Evolutionary conservation across 2,888 invertebrate genomes (phyloP), one percentile per base, ranked within the genome.

Genomic region (Villa cingulata): DNA sequence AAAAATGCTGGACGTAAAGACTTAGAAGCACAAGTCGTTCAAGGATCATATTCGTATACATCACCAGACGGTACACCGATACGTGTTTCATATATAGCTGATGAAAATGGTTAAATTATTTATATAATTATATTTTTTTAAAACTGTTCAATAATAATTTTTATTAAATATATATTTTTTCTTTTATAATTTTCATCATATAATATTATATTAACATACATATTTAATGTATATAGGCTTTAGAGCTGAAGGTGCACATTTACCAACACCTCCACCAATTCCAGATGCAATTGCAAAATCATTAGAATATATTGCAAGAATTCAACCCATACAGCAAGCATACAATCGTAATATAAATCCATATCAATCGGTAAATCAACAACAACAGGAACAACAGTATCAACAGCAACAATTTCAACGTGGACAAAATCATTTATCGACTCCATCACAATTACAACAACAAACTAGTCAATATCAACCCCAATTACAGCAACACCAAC

Each of bases 41-140:
- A 83, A 62, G 86, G 86, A 39, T 80, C 81, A 37, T 84, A 78
- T 61, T 77, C 84, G 0, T 86, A 86, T 60, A 76, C 82, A 6
- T 76, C 84, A 2, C 84, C 85, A 0, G 85, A 86, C 56, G 78
- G 78, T 17, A 79, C 77, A 15, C 82, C 81, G 2, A 80, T 84
- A 51, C 75, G 77, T 53, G 74, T 84, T 12, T 77, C 72, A 36
- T 85, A 84, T 57, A 73, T 83, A 17, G 84, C 84, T 18, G 85
- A 86, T 63, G 85, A 85, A 68, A 81, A 81, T 61, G 86, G 85
- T 73, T 65, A 58, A 34, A 34, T 34, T 34, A 7, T 34, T 4
- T 7, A 34, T 4, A 15, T 34, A 34, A 15, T 34, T 34, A 9
- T 10, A 15, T 10, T 14, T 34, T 34, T 36, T 16, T 16, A 16